Base-by-base conservation (phyloP, 2,797 vertebrate species). In the Tapera naevia region DNA sequence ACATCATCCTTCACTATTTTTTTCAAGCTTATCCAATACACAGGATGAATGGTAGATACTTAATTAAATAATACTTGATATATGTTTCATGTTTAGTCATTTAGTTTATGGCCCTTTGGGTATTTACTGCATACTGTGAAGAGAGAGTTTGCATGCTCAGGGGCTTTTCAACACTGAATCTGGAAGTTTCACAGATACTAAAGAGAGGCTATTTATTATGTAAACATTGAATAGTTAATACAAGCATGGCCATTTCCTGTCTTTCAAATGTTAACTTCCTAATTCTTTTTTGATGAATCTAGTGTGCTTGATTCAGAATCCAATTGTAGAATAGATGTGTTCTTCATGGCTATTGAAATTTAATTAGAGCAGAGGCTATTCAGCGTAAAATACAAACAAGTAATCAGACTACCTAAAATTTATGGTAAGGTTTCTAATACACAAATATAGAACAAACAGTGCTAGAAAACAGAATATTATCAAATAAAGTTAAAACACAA, bases 1-100 rank as follows among this genome's bases (percentile, higher is more conserved):
- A 39, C 14, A 16, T 71, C 60, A 43, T 35, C 11, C 18, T 71
- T 91, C 67, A 37, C 16, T 56, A 7, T 50, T 84, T 70, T 75
- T 88, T 81, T 66, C 58, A 57, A 17, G 18, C 37, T 93, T 82
- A 73, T 79, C 48, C 33, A 76, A 11, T 21, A 13, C 50, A 67
- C 32, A 60, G 51, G 22, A 41, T 84, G 86, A 19, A 75, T 56
- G 39, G 43, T 39, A 82, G 33, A 10, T 88, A 28, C 21, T 70
- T 88, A 82, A 60, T n/a, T 7, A 95, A 91, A 72, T 41, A 83
- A 37, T 64, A n/a, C 11, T 66, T 76, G 43, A 39, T 84, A 66
- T 32, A 91, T 81, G 22, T 75, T 92, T 81, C 76, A 50, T 92
- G 35, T 91, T 87, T 85, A 87, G 56, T 53, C 18, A 74, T 79